Evolutionary conservation across 2,888 invertebrate genomes (phyloP).

Genomic region (Flexamia atlantica): DNA sequence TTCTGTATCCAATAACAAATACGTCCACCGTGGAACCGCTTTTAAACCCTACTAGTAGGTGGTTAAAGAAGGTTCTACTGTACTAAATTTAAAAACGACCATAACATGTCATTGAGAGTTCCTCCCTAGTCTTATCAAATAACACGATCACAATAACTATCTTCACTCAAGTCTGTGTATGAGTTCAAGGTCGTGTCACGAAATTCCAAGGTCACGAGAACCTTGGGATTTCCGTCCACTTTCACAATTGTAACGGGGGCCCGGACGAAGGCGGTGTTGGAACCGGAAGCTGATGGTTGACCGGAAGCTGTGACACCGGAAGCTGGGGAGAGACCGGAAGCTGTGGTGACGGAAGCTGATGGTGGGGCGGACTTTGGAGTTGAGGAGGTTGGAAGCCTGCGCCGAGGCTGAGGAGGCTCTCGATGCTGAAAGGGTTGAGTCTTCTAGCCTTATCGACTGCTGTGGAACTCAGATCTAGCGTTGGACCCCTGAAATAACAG

Average conservation of each 20-base stretch:
- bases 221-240: not conserved
- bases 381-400: slow-evolving; percentile 33
- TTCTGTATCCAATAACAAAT: not conserved
- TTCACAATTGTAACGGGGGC: slow-evolving; percentile 41
- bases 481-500: slow-evolving; percentile 49
- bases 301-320: not conserved
- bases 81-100: not conserved
- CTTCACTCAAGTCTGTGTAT: not conserved
- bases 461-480: slow-evolving; percentile 64
- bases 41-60: not conserved
- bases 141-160: not conserved
- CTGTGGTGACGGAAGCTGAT: slow-evolving; percentile 2
- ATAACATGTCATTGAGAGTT: too few relatives aligned
- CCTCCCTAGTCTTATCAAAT: too few relatives aligned
- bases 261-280: slow-evolving; percentile 20
- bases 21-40: not conserved
- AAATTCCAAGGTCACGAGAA: slow-evolving; percentile 1
- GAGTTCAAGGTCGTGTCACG: not conserved
- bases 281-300: slow-evolving; percentile 19
- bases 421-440: slow-evolving; percentile 93
- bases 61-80: not conserved
- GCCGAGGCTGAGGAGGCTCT: slow-evolving; percentile 79
- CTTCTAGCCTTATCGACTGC: slow-evolving; percentile 78
- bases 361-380: slow-evolving; percentile 4
- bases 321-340: slow-evolving; percentile 9